Evolutionary conservation across 2,797 vertebrate species (phyloP), one percentile per base, ranked within the genome.

Genomic region (Ceryle rudis): DNA sequence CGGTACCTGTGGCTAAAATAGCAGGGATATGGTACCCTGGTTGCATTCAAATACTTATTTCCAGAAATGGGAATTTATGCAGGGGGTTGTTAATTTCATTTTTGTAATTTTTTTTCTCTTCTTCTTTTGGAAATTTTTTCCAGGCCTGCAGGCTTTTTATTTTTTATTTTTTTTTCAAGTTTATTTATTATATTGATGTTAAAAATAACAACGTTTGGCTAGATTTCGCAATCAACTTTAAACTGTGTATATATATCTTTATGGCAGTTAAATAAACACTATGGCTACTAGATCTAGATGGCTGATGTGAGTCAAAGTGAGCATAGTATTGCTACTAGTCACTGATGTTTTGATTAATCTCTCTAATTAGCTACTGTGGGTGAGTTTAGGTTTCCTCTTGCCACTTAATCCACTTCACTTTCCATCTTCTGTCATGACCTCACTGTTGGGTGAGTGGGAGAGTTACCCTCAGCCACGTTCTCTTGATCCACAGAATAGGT

Each of bases 161-260:
- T 18, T 6, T 46, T 44, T 44, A 15, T 41, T 41, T 41, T 22
- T 46, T 44, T 46, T 46, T 22, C 3, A 46, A 46, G 19, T 33
- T 41, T 10, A 26, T 14, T 57, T 35, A 10, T 47, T 62, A 5
- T 22, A 28, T 31, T 62, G 5, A 62, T 47, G 71, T 20, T 3
- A 19, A 58, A 81, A 42, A 0, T 42, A 22, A 6, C 5, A 9
- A 72, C 21, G 0, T 10, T 25, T 70, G 18, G 5, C 10, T 86
- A 5, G 21, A 65, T 61, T 82, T n/a, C 10, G 86, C 12, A 61
- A 42, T 2, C 4, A 41, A 41, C 29, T 21, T 41, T 41, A 41
- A 21, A 41, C 7, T 22, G 10, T 52, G 3, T n/a, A 1, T 31
- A 1, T 37, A 2, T 65, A 2, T 74, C 14, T 35, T 18, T 37